These are phyloP conservation scores for Leptosomus discolor DNA, from an alignment of 2,113 vertebrate species.

Conservation along the genomic window DNA sequence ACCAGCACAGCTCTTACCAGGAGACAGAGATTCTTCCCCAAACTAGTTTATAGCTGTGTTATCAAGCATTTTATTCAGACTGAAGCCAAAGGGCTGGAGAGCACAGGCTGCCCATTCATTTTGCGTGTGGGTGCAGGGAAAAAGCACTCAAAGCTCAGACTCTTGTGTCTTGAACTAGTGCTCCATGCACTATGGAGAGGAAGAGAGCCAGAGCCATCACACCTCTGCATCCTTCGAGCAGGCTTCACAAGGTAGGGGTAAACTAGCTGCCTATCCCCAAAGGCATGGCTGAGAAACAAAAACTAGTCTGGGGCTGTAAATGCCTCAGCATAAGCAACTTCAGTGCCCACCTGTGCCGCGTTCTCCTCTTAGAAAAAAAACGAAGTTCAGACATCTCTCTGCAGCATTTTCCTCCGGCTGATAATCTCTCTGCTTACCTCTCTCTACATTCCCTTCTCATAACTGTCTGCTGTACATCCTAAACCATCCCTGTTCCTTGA, in stretches of 20 bases:
- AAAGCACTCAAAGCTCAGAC: not conserved
- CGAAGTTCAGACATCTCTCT: not conserved
- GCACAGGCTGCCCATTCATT: not conserved
- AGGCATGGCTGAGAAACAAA: not conserved
- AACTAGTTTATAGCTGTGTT: not conserved
- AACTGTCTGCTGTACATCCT: not conserved
- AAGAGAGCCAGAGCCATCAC: not conserved
- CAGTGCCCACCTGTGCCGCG: rapidly evolving
- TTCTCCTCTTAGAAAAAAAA: not conserved
- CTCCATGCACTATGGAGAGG: not conserved
- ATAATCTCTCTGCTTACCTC: not conserved
- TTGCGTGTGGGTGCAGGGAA: not conserved
- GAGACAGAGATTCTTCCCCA: not conserved
- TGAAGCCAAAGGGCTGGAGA: not conserved
- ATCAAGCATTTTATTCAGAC: not conserved
- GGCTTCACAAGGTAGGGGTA: not conserved
- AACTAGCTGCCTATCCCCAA: not conserved
- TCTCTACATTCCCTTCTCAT: not conserved
- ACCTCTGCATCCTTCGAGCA: not conserved
- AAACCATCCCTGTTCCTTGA: not conserved
- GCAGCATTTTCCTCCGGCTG: not conserved
- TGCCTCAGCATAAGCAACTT: not conserved
- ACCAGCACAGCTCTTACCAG: not conserved
- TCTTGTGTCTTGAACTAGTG: not conserved
- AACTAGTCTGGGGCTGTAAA: not conserved